Percentiles rank a stretch among this genome's conserved stretches.
Evolutionary conservation across 2,797 vertebrate species (phyloP).

Genomic region (Enteromius mattozi): DNA sequence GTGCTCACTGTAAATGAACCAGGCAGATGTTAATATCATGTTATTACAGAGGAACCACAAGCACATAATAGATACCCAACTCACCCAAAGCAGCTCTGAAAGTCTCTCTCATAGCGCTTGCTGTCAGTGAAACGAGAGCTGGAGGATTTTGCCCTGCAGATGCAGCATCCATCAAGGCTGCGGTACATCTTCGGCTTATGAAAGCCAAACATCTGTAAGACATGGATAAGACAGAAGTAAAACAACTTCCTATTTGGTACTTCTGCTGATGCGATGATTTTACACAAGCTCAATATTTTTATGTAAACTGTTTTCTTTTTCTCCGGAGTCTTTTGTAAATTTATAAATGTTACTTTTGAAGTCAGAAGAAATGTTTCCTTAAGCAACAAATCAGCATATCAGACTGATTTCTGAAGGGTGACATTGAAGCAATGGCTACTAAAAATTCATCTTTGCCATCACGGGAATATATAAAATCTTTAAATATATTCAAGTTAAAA

Average conservation of each 20-base stretch:
- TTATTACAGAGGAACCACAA: not conserved
- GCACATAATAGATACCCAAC: slow-evolving; percentile 34
- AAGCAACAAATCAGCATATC: not conserved
- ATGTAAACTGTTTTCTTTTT: not conserved
- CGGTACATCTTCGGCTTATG: slow-evolving; percentile 99
- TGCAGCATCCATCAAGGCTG: slow-evolving; percentile 98
- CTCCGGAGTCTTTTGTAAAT: not conserved
- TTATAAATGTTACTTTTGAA: not conserved
- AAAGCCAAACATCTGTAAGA: slow-evolving; percentile 96
- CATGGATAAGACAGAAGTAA: not conserved
- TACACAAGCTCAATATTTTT: not conserved
- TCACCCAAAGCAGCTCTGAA: slow-evolving; percentile 84
- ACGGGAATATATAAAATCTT: not conserved
- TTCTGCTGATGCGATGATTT: not conserved
- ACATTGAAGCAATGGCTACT: not conserved
- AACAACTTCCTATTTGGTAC: not conserved
- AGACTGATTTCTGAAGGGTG: not conserved
- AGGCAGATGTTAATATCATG: not conserved
- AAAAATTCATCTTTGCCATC: not conserved
- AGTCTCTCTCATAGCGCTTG: slow-evolving; percentile 94
- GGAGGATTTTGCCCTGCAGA: slow-evolving; percentile 98
- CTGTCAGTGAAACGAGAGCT: slow-evolving; percentile 99
- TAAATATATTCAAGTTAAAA: not conserved
- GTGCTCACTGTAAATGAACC: not conserved
- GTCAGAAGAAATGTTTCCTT: not conserved